phyloP scores from a whole-genome alignment of 2,797 vertebrate species.

The Neomorphus geoffroyi region DNA sequence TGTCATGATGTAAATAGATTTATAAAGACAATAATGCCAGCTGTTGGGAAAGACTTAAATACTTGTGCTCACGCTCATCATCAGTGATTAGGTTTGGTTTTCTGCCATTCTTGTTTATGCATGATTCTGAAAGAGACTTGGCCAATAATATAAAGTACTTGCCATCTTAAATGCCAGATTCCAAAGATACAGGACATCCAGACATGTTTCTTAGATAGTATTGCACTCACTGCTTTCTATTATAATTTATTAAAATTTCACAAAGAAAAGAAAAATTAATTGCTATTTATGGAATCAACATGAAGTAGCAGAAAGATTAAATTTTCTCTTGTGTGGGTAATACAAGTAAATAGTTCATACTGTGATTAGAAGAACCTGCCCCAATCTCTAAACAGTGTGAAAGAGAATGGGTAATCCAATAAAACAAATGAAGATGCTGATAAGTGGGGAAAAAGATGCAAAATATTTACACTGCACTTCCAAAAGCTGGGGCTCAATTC shows the following conservation, averaged over 20 bases:
- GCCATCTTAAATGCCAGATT: not conserved
- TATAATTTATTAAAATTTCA: not conserved
- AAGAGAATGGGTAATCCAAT: not conserved
- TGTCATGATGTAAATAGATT: slow-evolving; percentile 33
- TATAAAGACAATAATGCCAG: slow-evolving; percentile 30
- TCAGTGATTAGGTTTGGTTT: not conserved
- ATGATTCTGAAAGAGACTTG: not conserved
- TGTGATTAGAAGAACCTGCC: not conserved
- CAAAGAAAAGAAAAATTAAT: not conserved
- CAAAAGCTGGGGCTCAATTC: not conserved
- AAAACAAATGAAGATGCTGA: not conserved
- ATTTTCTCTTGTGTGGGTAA: not conserved
- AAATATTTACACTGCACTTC: not conserved
- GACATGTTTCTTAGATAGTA: not conserved
- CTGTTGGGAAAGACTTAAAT: not conserved
- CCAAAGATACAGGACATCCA: not conserved
- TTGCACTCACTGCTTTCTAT: not conserved
- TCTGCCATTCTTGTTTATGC: not conserved
- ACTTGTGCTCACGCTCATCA: not conserved
- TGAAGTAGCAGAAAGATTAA: not conserved
- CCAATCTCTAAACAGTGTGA: not conserved
- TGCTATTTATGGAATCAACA: not conserved
- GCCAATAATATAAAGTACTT: not conserved
- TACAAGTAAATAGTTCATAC: not conserved
- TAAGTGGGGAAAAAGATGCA: not conserved